A percentile compares a stretch with the other conserved stretches of the same genome.
Evolutionary conservation across 1,140 invertebrate species (phyloP).

Genomic region (Platyscapa corneri): DNA sequence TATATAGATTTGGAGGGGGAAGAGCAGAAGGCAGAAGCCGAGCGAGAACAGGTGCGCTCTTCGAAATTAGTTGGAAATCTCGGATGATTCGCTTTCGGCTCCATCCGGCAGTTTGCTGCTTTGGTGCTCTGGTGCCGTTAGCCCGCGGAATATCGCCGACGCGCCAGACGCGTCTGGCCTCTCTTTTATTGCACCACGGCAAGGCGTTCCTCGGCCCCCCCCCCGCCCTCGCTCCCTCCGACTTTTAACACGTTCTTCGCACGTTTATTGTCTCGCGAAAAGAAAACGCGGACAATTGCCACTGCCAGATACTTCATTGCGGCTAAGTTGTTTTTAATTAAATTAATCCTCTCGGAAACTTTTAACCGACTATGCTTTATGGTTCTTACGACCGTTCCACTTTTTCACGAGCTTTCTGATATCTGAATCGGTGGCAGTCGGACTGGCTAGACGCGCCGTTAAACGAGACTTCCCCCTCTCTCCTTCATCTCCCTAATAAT

Average conservation of each 20-base stretch:
- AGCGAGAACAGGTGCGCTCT: conserved; percentile 62
- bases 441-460: too few species aligned
- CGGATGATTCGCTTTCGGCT: conserved; percentile 5
- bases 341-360: not conserved
- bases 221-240: not conserved
- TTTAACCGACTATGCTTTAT: not conserved
- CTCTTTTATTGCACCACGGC: conserved; percentile 54
- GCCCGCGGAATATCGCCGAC: too few species aligned
- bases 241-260: not conserved
- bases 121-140: conserved; percentile 38
- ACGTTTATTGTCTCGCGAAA: not conserved
- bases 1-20: conserved; percentile 21
- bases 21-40: conserved; percentile 39
- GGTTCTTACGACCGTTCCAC: not conserved
- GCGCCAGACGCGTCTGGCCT: conserved; percentile 37
- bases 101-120: conserved; percentile 50
- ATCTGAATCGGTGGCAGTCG: not conserved
- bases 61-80: conserved; percentile 67
- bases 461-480: too few species aligned
- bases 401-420: not conserved
- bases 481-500: too few species aligned
- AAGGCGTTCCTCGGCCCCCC: not conserved
- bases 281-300: not conserved
- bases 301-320: not conserved
- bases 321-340: not conserved